Evolutionary conservation across 2,113 vertebrate species (phyloP), one percentile per base, ranked within the genome.

Genomic region (Numenius arquata): DNA sequence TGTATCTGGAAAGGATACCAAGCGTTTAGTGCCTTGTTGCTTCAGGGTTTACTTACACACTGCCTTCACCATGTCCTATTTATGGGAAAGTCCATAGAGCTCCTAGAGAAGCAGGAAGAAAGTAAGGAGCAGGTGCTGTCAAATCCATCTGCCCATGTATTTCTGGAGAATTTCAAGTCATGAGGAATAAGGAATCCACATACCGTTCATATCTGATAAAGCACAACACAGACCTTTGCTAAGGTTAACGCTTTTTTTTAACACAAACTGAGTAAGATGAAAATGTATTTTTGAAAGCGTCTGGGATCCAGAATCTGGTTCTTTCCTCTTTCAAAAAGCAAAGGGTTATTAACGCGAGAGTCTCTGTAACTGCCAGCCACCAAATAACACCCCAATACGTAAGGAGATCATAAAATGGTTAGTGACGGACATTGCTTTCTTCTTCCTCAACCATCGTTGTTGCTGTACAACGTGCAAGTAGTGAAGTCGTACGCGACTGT

Each of bases 401-500:
- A 8, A 34, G 20, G 18, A 68, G 62, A 38, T n/a, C 13, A 5
- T 29, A 65, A 47, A 80, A 43, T 1, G 9, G 8, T n/a, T 2
- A 26, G 19, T 30, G 86, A 47, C 3, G 4, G 38, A 32, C 38
- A 74, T 4, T 0, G 1, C 47, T 26, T 45, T 52, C 15, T 30
- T 16, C 50, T 45, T 45, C 26, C 62, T 73, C 67, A 12, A 2
- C 38, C 65, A 22, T 5, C 29, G 1, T 0, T 17, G 61, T 1
- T 36, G 5, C 26, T 22, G 45, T 14, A 50, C 40, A 50, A 45
- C 12, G 22, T 3, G 15, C 43, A 56, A 1, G 27, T 3, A 10
- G 32, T 16, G 7, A 4, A 40, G 15, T 15, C 20, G 11, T 4
- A 34, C 3, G 0, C 0, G 0, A 1, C 9, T 4, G 1, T 5